Base-by-base conservation (phyloP, 92 coral and sea anemone species). In the Diadumene lineata region DNA sequence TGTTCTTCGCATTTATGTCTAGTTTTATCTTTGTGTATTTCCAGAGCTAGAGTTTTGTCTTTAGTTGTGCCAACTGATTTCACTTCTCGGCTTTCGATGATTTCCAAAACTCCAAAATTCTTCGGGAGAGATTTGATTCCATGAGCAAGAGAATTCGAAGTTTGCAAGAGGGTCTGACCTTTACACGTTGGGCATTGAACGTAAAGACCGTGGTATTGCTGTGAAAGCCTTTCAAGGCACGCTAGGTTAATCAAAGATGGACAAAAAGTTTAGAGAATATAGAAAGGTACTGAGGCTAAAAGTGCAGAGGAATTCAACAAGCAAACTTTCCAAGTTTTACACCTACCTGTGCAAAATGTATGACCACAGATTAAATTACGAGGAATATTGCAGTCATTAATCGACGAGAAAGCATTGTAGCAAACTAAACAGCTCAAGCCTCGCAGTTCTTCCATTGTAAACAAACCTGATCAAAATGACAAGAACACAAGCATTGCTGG, bases 291-390 rank as follows among this genome's bases (percentile, higher is more conserved):
- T n/a, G n/a, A n/a, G n/a, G n/a, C n/a, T n/a, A n/a, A n/a, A n/a
- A n/a, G n/a, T n/a, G n/a, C n/a, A n/a, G n/a, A n/a, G n/a, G n/a
- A n/a, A n/a, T n/a, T n/a, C n/a, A n/a, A n/a, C n/a, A n/a, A n/a
- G n/a, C n/a, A n/a, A n/a, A n/a, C n/a, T n/a, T n/a, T n/a, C n/a
- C n/a, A n/a, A n/a, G n/a, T n/a, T n/a, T n/a, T n/a, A n/a, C n/a
- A n/a, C n/a, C n/a, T 79, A 92, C 98, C 98, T 64, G 98, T 86
- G 68, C 98, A 92, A 76, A 90, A 92, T 16, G 98, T 86, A 33
- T 92, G 98, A 9, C 98, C 98, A 69, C 98, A 92, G 60, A 63
- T 86, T 29, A 92, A 74, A 43, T 87, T 87, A 38, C 96, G 87
- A 7, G 98, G 98, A 58, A 92, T 73, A 51, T 55, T 70, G 60